These are phyloP conservation scores for Andrena marginata DNA, from an alignment of 2,888 invertebrate genomes.

Conservation along the genomic window DNA sequence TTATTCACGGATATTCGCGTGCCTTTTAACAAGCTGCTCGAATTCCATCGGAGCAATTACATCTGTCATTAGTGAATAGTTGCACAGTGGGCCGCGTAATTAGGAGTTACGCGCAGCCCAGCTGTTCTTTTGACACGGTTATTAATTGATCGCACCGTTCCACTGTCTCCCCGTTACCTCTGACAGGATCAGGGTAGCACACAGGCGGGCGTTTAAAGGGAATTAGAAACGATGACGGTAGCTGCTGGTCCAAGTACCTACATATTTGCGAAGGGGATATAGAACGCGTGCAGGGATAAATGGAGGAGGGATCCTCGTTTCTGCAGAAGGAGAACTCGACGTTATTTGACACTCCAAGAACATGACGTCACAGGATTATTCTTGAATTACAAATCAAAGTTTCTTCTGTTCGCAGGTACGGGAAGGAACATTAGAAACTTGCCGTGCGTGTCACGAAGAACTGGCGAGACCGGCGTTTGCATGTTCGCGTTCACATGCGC, in stretches of 20 bases:
- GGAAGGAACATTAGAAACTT: slow-evolving; percentile 96
- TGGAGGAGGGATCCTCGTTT: slow-evolving; percentile 57
- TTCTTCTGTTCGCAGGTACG: slow-evolving; percentile 88
- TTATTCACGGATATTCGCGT: background rate
- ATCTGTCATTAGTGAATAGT: slow-evolving; percentile 7
- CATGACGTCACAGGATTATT: slow-evolving; percentile 3
- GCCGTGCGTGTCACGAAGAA: slow-evolving; percentile 93
- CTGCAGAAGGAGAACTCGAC: slow-evolving; percentile 28
- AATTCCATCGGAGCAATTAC: slow-evolving; percentile 5
- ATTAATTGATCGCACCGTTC: slow-evolving; percentile 42
- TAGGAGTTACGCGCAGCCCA: slow-evolving; percentile 12
- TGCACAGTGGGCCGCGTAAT: slow-evolving; percentile 11
- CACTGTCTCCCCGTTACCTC: slow-evolving; percentile 41
- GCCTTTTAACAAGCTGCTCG: background rate
- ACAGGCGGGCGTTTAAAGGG: slow-evolving; percentile 44
- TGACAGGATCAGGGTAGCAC: slow-evolving; percentile 26
- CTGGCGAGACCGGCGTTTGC: slow-evolving; percentile 93
- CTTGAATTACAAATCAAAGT: background rate
- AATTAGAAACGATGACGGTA: slow-evolving; percentile 59
- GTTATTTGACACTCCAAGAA: slow-evolving; percentile 22
- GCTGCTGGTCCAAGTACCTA: slow-evolving; percentile 4
- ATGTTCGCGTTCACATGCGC: slow-evolving; percentile 98
- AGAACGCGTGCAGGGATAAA: slow-evolving; percentile 53
- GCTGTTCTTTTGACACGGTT: slow-evolving; percentile 37
- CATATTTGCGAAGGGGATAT: slow-evolving; percentile 58